A percentile compares a stretch with the other conserved stretches of the same genome.
These are phyloP conservation scores for Zoanthus sociatus DNA, from an alignment of 92 coral and sea anemone species.

Conservation along the genomic window DNA sequence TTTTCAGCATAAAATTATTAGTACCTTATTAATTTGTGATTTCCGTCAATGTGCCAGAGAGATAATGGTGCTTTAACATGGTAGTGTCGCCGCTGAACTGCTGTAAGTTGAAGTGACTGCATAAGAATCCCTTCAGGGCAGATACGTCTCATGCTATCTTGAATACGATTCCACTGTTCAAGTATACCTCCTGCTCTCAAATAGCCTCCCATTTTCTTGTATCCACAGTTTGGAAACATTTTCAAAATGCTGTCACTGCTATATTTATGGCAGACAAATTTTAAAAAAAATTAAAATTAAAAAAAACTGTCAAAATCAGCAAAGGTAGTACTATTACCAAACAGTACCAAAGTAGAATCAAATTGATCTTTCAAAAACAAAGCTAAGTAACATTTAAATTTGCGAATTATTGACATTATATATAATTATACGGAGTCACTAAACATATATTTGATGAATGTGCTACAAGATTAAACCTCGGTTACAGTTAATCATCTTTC, in stretches of 20 bases:
- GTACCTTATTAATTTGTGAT: conserved; percentile 69
- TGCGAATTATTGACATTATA: no score
- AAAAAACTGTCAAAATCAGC: neutral
- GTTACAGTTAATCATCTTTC: no score
- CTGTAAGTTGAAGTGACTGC: conserved; percentile 64
- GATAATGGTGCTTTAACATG: conserved; percentile 64
- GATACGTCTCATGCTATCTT: conserved; percentile 71
- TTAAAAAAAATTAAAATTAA: no score
- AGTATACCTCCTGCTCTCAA: conserved; percentile 17
- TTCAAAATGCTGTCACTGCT: conserved; percentile 35
- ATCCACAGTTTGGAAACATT: conserved; percentile 80
- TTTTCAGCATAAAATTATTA: neutral
- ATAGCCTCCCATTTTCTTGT: neutral
- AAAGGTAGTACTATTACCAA: conserved; percentile 12
- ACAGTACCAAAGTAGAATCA: conserved; percentile 11
- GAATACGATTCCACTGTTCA: conserved; percentile 70
- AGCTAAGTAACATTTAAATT: neutral
- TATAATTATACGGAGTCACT: no score
- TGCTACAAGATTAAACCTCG: no score
- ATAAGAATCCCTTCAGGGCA: conserved; percentile 75
- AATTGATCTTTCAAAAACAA: conserved; percentile 10
- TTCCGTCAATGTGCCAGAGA: conserved; percentile 62
- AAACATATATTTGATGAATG: no score
- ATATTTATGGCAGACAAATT: neutral
- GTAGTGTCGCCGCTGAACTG: conserved; percentile 52